These are phyloP conservation scores for Hyposoter dolosus DNA, from an alignment of 2,888 invertebrate genomes.

Conservation along the genomic window DNA sequence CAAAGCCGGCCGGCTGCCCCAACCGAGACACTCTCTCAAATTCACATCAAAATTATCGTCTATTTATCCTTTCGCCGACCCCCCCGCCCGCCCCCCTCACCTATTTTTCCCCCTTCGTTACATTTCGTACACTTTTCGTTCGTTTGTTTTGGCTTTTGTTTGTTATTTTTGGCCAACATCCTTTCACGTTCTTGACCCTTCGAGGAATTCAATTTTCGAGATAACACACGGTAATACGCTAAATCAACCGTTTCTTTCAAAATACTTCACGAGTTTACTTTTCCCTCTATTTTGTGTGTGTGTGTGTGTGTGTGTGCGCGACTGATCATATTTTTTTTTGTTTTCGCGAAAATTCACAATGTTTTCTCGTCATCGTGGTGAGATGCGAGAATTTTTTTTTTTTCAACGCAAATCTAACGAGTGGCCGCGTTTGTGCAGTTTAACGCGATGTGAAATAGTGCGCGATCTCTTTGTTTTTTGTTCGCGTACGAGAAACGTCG, in stretches of 20 bases:
- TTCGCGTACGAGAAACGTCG: neutral
- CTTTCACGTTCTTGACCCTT: conserved; percentile 3
- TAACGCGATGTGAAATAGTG: neutral
- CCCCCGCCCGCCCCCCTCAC: conserved; percentile 10
- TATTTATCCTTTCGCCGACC: conserved; percentile 18
- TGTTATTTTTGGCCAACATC: neutral
- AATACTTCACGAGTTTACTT: neutral
- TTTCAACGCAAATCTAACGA: neutral
- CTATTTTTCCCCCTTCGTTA: conserved; percentile 1
- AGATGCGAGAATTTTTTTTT: neutral
- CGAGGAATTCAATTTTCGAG: neutral
- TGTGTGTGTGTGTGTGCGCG: neutral
- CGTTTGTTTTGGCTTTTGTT: conserved; percentile 7
- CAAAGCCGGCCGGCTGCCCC: conserved; percentile 70
- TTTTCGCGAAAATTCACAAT: neutral
- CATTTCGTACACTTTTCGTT: conserved; percentile 2
- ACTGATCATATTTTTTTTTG: neutral
- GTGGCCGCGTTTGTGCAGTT: neutral
- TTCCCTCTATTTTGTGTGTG: neutral
- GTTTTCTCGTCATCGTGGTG: neutral
- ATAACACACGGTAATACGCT: conserved; percentile 2
- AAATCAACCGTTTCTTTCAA: neutral
- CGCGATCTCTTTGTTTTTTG: neutral
- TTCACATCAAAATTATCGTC: conserved; percentile 35
- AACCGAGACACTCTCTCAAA: conserved; percentile 33